These are phyloP conservation scores for Tetranychus cinnabarinus DNA, from an alignment of 1,140 invertebrate species.

Conservation along the genomic window DNA sequence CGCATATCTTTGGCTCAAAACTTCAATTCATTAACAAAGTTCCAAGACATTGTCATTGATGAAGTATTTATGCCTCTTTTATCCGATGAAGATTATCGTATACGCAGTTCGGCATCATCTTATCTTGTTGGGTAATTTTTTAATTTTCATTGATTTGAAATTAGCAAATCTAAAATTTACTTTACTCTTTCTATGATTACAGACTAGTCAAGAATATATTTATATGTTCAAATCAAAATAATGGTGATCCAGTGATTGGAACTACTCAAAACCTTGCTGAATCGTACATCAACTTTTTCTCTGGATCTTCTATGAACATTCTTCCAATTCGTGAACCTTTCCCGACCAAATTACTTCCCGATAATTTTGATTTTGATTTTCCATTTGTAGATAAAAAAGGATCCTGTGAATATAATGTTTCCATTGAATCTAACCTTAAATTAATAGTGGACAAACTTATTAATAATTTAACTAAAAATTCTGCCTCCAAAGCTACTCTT, in stretches of 20 bases:
- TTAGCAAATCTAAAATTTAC: neutral
- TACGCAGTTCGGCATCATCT: constrained; percentile 39
- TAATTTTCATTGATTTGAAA: neutral
- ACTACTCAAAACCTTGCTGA: constrained; percentile 15
- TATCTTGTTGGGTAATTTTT: constrained; percentile 24
- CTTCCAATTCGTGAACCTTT: neutral
- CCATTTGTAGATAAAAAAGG: neutral
- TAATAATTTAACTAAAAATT: neutral
- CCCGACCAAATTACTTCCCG: neutral
- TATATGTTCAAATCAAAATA: constrained; percentile 19
- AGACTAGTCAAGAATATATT: constrained; percentile 14
- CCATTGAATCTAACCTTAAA: neutral
- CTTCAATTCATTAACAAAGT: neutral
- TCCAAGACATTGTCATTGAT: constrained; percentile 21
- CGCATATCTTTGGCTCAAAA: neutral
- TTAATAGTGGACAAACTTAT: neutral
- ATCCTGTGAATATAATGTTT: neutral
- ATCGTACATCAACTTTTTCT: neutral
- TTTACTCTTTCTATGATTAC: neutral
- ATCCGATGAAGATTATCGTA: constrained; percentile 47
- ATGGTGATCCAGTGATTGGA: constrained; percentile 21
- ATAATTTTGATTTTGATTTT: neutral
- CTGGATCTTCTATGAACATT: neutral
- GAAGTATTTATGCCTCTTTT: constrained; percentile 34
- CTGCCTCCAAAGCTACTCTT: neutral